These are phyloP conservation scores for Anomalospiza imberbis DNA, from an alignment of 2,797 vertebrate species.

Conservation along the genomic window DNA sequence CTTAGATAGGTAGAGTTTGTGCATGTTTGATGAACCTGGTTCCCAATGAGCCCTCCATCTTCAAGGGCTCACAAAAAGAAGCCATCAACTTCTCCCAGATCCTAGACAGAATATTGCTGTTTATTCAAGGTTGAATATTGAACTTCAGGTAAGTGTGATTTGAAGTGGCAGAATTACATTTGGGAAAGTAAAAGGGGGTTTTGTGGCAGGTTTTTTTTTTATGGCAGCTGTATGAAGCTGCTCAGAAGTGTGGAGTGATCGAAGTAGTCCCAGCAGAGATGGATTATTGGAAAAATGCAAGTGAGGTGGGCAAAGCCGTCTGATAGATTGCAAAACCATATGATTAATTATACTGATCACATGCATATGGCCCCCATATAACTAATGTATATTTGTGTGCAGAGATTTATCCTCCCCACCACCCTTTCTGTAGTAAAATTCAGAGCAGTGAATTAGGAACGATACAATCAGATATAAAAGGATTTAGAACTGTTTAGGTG, in stretches of 20 bases:
- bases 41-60: not conserved
- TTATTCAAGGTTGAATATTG: not conserved
- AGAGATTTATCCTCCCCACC: constrained; percentile 34
- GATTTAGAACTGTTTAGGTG: constrained; percentile 53
- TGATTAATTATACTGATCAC: constrained; percentile 55
- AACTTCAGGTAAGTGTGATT: constrained; percentile 17
- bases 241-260: constrained; percentile 35
- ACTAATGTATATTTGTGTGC: constrained; percentile 34
- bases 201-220: not conserved
- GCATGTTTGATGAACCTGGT: not conserved
- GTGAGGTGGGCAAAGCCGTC: constrained; percentile 46
- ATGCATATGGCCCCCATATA: constrained; percentile 43
- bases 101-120: not conserved
- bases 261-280: constrained; percentile 52
- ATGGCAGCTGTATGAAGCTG: constrained; percentile 29
- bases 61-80: not conserved
- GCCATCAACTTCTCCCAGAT: not conserved
- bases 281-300: constrained; percentile 56
- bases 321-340: constrained; percentile 63
- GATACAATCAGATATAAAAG: constrained; percentile 47
- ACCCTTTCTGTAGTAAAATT: constrained; percentile 37
- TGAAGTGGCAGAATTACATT: constrained; percentile 10
- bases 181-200: not conserved
- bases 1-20: not conserved
- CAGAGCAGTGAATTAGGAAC: constrained; percentile 33